Percentiles rank a stretch among this genome's conserved stretches.
phyloP scores from a whole-genome alignment of 2,797 vertebrate species.

The Gambusia yucatana region DNA sequence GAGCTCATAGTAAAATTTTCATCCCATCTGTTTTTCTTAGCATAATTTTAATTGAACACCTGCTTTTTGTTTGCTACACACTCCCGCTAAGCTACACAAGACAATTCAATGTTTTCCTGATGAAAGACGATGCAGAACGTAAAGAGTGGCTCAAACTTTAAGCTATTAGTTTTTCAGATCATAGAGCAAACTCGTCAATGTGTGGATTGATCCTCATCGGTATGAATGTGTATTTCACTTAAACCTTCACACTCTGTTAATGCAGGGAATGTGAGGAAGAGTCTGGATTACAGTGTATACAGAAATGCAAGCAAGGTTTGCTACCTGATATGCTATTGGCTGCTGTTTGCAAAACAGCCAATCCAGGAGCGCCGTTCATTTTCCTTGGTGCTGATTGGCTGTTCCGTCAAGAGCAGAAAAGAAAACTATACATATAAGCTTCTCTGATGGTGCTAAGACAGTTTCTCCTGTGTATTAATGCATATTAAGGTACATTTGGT shows the following conservation, averaged over 20 bases:
- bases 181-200: background rate
- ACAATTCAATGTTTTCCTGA: background rate
- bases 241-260: background rate
- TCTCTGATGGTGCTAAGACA: background rate
- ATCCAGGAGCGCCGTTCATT: too few species aligned
- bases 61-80: constrained; percentile 23
- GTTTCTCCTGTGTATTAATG: background rate
- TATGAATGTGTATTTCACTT: background rate
- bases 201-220: background rate
- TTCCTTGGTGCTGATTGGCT: too few species aligned
- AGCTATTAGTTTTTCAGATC: background rate
- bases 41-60: constrained; percentile 44
- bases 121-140: background rate
- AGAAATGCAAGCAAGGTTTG: background rate
- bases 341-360: background rate
- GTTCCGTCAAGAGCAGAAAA: background rate
- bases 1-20: constrained; percentile 35
- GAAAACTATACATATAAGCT: background rate
- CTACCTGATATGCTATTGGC: too few species aligned
- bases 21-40: constrained; percentile 54
- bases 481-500: background rate
- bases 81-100: background rate
- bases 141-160: too few species aligned
- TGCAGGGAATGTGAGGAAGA: background rate
- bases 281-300: background rate